Conservation (phyloP, 1,140 invertebrate genomes). For the Globodera ellingtonae region DNA sequence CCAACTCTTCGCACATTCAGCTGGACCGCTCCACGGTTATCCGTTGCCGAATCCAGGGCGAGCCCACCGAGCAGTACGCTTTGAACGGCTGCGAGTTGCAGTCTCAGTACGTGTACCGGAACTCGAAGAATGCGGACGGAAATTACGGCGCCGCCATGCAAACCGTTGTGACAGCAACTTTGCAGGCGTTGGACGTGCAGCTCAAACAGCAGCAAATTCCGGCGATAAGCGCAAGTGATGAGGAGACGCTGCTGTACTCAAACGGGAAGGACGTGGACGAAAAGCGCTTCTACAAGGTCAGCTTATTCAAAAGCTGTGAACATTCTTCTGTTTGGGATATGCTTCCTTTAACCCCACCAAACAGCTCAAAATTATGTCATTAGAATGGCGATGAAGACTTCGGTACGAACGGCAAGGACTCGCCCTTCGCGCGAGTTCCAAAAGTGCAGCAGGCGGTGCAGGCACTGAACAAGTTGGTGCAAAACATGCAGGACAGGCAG, state of each 20-base stretch:
- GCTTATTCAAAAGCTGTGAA: no score
- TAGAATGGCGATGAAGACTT: slow-evolving; percentile 34
- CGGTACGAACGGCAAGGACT: slow-evolving; percentile 16
- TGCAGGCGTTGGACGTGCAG: slow-evolving; percentile 12
- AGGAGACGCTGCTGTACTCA: slow-evolving; percentile 49
- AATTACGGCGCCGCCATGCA: slow-evolving; percentile 14
- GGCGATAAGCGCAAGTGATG: slow-evolving; percentile 15
- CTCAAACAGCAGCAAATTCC: slow-evolving; percentile 18
- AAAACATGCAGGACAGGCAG: slow-evolving; percentile 19
- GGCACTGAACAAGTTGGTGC: slow-evolving; percentile 23
- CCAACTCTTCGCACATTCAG: background rate
- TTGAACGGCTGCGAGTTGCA: slow-evolving; percentile 23
- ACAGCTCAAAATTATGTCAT: no score
- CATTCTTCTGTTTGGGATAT: no score
- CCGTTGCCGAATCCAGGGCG: slow-evolving; percentile 3
- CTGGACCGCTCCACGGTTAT: slow-evolving; percentile 17
- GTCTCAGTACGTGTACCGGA: slow-evolving; percentile 33
- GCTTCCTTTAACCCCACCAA: no score
- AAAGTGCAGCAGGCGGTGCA: slow-evolving; percentile 37
- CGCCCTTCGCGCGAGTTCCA: slow-evolving; percentile 38
- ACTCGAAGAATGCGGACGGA: background rate
- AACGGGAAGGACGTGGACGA: slow-evolving; percentile 40
- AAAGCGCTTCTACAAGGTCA: slow-evolving; percentile 48
- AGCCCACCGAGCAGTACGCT: slow-evolving; percentile 14
- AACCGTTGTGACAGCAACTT: slow-evolving; percentile 27